These are phyloP conservation scores for Pagrus major DNA, from an alignment of 2,113 vertebrate species.

Conservation along the genomic window DNA sequence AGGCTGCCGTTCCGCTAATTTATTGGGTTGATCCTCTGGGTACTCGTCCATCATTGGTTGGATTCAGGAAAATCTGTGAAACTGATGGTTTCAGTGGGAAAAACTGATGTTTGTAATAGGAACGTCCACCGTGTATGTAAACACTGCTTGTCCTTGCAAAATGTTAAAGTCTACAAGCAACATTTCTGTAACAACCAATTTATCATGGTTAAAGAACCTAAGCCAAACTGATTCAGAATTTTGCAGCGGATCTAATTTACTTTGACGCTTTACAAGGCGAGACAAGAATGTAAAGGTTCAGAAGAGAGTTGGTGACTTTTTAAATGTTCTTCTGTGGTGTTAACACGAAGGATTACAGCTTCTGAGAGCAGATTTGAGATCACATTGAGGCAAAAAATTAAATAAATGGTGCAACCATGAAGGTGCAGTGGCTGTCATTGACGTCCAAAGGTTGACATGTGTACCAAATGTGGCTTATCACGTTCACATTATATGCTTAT, in stretches of 20 bases:
- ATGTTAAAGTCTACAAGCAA: neutral
- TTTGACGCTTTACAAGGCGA: neutral
- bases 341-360: neutral
- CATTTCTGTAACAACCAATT: neutral
- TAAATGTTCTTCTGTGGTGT: neutral
- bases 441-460: too few species aligned
- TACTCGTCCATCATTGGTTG: slow-evolving; percentile 49
- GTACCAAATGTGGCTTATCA: too few species aligned
- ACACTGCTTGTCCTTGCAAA: neutral
- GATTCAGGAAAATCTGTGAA: slow-evolving; percentile 19
- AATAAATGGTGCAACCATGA: too few species aligned
- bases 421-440: too few species aligned
- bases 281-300: neutral
- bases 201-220: slow-evolving; percentile 3
- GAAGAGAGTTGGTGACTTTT: neutral
- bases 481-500: too few species aligned
- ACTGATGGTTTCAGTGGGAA: neutral
- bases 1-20: slow-evolving; percentile 66
- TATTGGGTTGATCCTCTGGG: slow-evolving; percentile 60
- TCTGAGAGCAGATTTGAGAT: neutral
- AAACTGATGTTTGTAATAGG: slow-evolving; percentile 9
- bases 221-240: neutral
- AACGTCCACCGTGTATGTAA: neutral
- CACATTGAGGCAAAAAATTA: too few species aligned
- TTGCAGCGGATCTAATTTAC: neutral